Evolutionary conservation across 2,113 vertebrate genomes (phyloP).

Genomic region (Neofelis nebulosa): DNA sequence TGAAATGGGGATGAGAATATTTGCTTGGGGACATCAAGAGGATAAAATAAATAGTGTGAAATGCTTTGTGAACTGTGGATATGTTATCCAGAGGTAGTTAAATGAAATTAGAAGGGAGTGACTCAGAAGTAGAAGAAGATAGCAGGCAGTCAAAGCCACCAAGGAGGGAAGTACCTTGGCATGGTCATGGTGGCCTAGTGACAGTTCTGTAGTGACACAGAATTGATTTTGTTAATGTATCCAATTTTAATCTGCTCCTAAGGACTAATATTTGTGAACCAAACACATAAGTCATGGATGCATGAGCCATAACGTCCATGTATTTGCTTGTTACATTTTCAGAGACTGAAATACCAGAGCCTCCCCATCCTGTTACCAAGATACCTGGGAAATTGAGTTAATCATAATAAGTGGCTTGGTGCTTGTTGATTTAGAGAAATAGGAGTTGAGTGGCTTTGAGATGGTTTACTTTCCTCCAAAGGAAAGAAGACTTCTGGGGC

Average conservation of each 20-base stretch:
- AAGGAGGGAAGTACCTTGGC: neutral
- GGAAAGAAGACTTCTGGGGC: neutral
- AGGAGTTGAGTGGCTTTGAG: neutral
- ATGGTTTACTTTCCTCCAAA: neutral
- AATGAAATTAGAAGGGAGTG: neutral
- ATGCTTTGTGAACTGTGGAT: neutral
- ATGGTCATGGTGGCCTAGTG: neutral
- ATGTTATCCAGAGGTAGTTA: neutral
- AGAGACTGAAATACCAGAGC: neutral
- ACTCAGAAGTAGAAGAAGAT: neutral
- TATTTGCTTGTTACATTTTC: neutral
- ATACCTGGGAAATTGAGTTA: neutral
- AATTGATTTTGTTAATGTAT: neutral
- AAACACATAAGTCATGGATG: neutral
- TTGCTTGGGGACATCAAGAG: neutral
- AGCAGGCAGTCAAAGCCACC: neutral
- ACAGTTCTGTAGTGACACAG: neutral
- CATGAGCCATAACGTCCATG: neutral
- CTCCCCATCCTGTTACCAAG: neutral
- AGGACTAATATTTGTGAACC: neutral
- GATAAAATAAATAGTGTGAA: neutral
- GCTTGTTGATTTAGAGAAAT: neutral
- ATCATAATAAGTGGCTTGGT: neutral
- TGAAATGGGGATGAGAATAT: neutral
- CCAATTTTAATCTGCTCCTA: neutral